phyloP scores from a whole-genome alignment of 1,140 invertebrate genomes.

The Ceratosolen fusciceps region DNA sequence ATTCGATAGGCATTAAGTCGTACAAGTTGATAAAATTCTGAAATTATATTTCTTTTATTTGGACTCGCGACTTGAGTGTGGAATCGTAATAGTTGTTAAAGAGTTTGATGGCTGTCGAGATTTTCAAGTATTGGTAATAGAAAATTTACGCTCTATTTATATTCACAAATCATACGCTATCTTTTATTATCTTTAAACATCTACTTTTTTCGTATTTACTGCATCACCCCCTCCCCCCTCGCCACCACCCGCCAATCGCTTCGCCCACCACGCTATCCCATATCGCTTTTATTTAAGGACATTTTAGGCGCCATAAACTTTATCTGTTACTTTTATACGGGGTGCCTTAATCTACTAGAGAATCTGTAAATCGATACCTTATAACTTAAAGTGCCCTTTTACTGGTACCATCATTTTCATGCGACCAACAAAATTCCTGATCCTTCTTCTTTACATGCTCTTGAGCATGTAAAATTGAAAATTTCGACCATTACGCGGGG shows the following conservation, averaged over 20 bases:
- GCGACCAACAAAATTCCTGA: slow-evolving; percentile 24
- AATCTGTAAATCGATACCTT: slow-evolving; percentile 44
- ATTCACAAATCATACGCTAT: slow-evolving; percentile 36
- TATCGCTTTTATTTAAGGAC: not conserved
- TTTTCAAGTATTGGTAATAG: slow-evolving; percentile 43
- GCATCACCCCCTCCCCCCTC: too few species aligned
- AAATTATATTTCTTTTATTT: too few species aligned
- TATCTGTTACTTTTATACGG: slow-evolving; percentile 28
- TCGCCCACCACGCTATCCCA: too few species aligned
- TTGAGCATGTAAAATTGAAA: not conserved
- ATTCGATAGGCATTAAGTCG: too few species aligned
- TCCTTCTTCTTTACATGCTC: not conserved
- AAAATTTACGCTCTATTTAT: slow-evolving; percentile 41
- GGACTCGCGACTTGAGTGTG: too few species aligned
- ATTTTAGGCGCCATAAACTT: slow-evolving; percentile 14
- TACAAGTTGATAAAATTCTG: too few species aligned
- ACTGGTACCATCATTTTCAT: not conserved
- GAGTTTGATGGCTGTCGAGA: slow-evolving; percentile 53
- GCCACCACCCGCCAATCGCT: too few species aligned
- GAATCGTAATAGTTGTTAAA: not conserved
- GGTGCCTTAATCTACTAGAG: slow-evolving; percentile 35
- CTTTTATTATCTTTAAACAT: slow-evolving; percentile 41
- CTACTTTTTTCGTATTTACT: slow-evolving; percentile 21
- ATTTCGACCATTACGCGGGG: too few species aligned
- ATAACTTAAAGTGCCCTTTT: slow-evolving; percentile 28